A percentile compares a stretch with the other conserved stretches of the same genome.
Evolutionary conservation across 2,797 vertebrate genomes (phyloP).

Genomic region (Salarias fasciatus): DNA sequence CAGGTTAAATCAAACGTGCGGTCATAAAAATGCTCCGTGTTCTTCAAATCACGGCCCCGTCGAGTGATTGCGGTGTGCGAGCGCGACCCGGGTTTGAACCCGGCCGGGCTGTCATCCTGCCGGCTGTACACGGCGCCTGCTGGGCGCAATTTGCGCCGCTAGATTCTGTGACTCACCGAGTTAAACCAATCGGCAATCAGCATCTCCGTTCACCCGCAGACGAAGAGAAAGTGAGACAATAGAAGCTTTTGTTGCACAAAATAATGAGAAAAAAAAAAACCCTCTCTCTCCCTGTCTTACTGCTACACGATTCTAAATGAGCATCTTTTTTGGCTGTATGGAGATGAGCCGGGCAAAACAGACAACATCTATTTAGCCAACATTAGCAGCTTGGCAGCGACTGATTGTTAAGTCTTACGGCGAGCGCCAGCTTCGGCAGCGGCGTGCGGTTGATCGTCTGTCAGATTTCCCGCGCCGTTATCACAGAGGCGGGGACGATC

Average conservation of each 20-base stretch:
- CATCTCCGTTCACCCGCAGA: neutral
- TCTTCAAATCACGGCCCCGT: neutral
- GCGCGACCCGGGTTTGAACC: constrained; percentile 46
- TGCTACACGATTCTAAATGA: too few species aligned
- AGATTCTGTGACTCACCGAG: constrained; percentile 24
- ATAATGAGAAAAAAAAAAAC: too few species aligned
- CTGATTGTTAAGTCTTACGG: constrained; percentile 8
- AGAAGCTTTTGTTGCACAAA: neutral
- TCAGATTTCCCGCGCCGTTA: constrained; percentile 23
- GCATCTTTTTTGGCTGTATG: too few species aligned
- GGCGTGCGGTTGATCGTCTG: constrained; percentile 31
- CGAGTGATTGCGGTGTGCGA: neutral
- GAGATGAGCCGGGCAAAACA: constrained; percentile 1
- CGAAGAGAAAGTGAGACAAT: constrained; percentile 5
- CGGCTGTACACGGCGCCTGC: constrained; percentile 10
- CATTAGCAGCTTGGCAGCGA: constrained; percentile 2
- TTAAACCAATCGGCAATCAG: constrained; percentile 28
- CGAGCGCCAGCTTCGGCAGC: constrained; percentile 8
- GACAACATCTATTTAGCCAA: constrained; percentile 20
- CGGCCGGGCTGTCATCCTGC: constrained; percentile 22
- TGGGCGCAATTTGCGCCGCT: constrained; percentile 26
- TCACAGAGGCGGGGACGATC: neutral
- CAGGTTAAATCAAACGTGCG: neutral
- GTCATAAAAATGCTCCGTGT: neutral
- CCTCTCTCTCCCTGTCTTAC: too few species aligned